Evolutionary conservation across 2,113 vertebrate genomes (phyloP).

Genomic region (Orthonyx spaldingii): DNA sequence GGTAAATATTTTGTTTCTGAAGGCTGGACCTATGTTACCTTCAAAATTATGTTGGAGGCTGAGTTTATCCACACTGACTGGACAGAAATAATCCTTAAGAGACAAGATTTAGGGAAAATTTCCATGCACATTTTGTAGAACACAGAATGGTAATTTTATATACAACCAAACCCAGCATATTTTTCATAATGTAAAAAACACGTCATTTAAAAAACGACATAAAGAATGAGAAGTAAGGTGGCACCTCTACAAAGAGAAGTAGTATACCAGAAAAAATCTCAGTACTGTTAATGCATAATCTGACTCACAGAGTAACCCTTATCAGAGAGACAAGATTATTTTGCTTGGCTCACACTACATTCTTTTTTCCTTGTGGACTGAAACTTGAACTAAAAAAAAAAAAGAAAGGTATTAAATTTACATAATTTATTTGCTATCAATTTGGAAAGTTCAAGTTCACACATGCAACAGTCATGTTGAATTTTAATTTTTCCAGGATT

Average conservation of each 20-base stretch:
- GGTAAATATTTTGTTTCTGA: background rate
- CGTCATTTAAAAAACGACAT: background rate
- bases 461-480: background rate
- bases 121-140: background rate
- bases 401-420: background rate
- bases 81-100: background rate
- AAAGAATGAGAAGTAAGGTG: background rate
- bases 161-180: background rate
- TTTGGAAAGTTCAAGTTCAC: background rate
- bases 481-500: background rate
- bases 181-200: background rate
- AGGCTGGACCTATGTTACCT: background rate
- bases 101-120: background rate
- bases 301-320: background rate
- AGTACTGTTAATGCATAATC: accelerated
- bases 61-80: background rate
- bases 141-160: accelerated
- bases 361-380: background rate
- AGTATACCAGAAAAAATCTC: background rate
- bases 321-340: background rate
- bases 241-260: background rate
- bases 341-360: background rate
- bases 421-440: background rate
- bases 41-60: background rate
- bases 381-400: background rate